These are phyloP conservation scores for Hucho hucho DNA, from an alignment of 2,113 vertebrate genomes.

Conservation along the genomic window DNA sequence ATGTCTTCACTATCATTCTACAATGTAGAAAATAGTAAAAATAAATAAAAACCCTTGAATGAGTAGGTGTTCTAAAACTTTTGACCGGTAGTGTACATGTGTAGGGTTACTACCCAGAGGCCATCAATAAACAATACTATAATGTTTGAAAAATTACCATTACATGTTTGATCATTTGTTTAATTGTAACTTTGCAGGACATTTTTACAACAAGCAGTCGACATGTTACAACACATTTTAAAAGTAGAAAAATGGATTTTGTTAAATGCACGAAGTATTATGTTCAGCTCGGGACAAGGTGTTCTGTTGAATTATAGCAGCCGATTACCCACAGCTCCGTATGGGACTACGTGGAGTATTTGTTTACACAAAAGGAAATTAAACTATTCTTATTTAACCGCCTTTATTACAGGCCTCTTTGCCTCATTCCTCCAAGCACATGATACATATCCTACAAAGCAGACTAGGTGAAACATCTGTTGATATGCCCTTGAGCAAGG, in stretches of 20 bases:
- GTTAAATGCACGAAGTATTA: slow-evolving; percentile 74
- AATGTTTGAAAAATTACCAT: neutral
- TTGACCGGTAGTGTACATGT: no score
- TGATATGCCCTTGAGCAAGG: slow-evolving; percentile 33
- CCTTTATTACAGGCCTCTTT: slow-evolving; percentile 57
- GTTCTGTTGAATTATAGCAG: slow-evolving; percentile 69
- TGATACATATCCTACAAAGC: slow-evolving; percentile 38
- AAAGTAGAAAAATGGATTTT: slow-evolving; percentile 68
- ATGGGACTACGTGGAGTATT: slow-evolving; percentile 64
- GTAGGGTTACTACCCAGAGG: neutral
- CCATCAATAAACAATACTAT: neutral
- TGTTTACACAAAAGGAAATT: slow-evolving; percentile 73
- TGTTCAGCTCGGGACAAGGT: slow-evolving; percentile 67
- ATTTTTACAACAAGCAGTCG: slow-evolving; percentile 24
- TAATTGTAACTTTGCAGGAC: slow-evolving; percentile 30
- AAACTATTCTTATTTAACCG: slow-evolving; percentile 67
- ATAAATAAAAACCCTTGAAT: no score
- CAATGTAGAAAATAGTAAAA: no score
- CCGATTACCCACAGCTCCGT: slow-evolving; percentile 64
- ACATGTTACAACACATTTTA: slow-evolving; percentile 29
- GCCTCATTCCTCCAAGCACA: slow-evolving; percentile 47
- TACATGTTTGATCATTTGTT: neutral
- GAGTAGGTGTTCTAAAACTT: no score
- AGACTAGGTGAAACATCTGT: no score
- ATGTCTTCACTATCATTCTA: no score